A percentile compares a stretch with the other conserved stretches of the same genome.
phyloP scores from a whole-genome alignment of 2,888 invertebrate genomes.

The Harpagoxenus sublaevis region DNA sequence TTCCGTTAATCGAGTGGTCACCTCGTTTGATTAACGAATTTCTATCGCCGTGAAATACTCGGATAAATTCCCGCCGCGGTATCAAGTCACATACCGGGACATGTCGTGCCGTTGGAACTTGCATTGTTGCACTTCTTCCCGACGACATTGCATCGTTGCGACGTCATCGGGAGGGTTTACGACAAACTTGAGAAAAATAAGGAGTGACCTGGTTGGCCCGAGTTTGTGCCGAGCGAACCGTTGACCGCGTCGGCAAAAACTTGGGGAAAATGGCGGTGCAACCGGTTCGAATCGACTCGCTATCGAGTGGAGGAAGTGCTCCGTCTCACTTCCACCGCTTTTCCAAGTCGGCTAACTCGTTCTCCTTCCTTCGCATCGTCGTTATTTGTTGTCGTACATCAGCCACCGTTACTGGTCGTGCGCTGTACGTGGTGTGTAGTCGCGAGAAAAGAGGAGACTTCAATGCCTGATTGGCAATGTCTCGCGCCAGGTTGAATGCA shows the following conservation, averaged over 20 bases:
- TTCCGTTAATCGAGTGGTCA: conserved; percentile 27
- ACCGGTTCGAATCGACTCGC: conserved; percentile 80
- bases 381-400: conserved; percentile 40
- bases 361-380: conserved; percentile 28
- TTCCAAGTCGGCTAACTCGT: conserved; percentile 36
- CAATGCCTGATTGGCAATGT: conserved; percentile 7
- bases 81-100: conserved; percentile 18
- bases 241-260: conserved; percentile 71
- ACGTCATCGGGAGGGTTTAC: conserved; percentile 11
- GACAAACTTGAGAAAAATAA: conserved; percentile 38
- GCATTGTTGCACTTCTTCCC: conserved; percentile 20
- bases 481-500: neutral
- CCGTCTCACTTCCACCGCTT: conserved; percentile 18
- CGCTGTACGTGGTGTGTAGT: neutral
- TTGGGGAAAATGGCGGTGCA: conserved; percentile 73
- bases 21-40: conserved; percentile 39
- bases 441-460: conserved; percentile 31
- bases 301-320: conserved; percentile 73
- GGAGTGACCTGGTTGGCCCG: conserved; percentile 74
- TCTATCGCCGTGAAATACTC: neutral
- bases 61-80: conserved; percentile 16
- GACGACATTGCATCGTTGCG: neutral
- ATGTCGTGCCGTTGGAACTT: conserved; percentile 1
- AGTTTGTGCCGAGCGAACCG: conserved; percentile 69
- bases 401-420: conserved; percentile 29